Base-by-base conservation (phyloP, 1,140 invertebrate genomes). In the Cydia splendana region DNA sequence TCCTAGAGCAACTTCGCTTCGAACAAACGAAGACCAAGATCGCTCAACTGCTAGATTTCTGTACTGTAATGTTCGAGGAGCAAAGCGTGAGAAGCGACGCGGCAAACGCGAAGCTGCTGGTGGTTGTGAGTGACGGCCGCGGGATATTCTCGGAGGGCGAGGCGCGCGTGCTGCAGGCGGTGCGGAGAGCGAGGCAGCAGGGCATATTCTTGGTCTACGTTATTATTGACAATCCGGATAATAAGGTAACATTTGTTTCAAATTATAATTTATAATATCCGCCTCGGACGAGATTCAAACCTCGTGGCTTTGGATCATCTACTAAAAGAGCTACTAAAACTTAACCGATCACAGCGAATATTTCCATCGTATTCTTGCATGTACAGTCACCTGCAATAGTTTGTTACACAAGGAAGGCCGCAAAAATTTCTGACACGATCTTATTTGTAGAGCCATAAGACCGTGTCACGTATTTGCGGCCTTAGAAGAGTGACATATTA, bases 161-260 rank as follows among this genome's bases (percentile, higher is more conserved):
- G 81, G 95, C 96, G 0, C 94, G 93, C 57, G 96, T 99, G 0
- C 94, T 95, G 74, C 95, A 95, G 77, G 96, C 98, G 2, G 96
- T 99, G 1, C 94, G 97, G 82, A 93, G 95, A 84, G 97, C 98
- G 4, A 95, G 96, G 79, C 94, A 97, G 69, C 94, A 96, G 28
- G 95, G 97, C 57, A 96, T 99, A 78, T 99, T 99, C 88, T 94
- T 98, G 74, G 97, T 99, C 0, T 99, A 99, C 88, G 95, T 99
- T 53, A 97, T 99, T 75, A 95, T 99, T 30, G 99, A 99, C 90
- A 99, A 98, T 94, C 97, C 98, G 4, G 94, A 96, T 53, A 98
- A 96, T 87, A 97, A 98, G 95, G 97, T 98, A 90, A 93, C 87
- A 9, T 10, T 62, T 20, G 18, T 30, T 30, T 30, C 30, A 30